These are phyloP conservation scores for Sphecodes monilicornis DNA, from an alignment of 2,888 invertebrate genomes.

Conservation along the genomic window DNA sequence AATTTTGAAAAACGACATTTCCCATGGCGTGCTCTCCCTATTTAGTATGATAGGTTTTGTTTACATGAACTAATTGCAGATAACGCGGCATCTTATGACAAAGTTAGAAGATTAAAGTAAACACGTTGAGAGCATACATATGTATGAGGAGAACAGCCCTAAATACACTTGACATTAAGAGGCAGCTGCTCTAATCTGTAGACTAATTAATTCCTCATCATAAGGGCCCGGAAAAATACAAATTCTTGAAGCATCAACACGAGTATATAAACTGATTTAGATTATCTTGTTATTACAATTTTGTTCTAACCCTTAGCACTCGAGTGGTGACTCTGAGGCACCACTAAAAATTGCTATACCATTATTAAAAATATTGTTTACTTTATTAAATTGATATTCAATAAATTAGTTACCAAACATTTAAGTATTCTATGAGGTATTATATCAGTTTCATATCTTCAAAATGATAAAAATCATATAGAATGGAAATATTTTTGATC, in stretches of 20 bases:
- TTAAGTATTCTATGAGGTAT: no score
- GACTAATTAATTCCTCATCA: background rate
- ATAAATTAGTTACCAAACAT: no score
- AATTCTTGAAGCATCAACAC: background rate
- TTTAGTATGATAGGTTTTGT: background rate
- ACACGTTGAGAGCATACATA: background rate
- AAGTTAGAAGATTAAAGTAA: background rate
- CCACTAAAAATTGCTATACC: no score
- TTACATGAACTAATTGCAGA: background rate
- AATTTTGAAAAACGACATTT: background rate
- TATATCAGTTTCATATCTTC: no score
- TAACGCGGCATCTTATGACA: background rate
- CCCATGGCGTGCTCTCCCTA: background rate
- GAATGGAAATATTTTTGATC: no score
- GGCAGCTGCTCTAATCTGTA: background rate
- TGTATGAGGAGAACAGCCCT: background rate
- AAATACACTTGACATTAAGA: constrained; percentile 6
- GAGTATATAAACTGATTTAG: background rate
- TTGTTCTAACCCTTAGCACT: no score
- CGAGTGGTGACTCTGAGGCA: no score
- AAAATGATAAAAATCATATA: no score
- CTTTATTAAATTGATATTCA: no score
- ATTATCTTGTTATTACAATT: background rate
- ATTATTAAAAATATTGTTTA: no score
- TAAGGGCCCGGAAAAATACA: background rate